Conservation (phyloP, 2,888 invertebrate genomes). For the Nyleta sp. region DNA sequence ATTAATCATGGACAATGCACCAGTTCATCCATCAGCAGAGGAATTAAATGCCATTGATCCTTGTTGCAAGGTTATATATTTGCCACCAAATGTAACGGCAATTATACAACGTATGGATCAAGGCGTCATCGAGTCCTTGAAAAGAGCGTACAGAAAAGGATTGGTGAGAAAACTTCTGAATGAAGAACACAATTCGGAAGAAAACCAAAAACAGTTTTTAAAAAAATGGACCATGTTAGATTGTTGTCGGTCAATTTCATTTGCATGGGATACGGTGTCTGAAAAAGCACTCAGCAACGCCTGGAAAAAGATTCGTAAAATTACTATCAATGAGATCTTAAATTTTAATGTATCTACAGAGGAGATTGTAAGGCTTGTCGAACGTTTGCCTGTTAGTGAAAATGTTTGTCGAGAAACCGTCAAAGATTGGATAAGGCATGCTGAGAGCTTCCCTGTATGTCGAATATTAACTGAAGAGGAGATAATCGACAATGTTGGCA, state of each 20-base stretch:
- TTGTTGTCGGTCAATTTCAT: constrained; percentile 63
- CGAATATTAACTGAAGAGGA: constrained; percentile 15
- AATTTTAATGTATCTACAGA: constrained; percentile 4
- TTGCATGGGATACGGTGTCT: constrained; percentile 64
- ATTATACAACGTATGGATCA: constrained; percentile 71
- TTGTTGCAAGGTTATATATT: constrained; percentile 57
- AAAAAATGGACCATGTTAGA: constrained; percentile 65
- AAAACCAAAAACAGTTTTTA: constrained; percentile 2
- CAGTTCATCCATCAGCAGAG: constrained; percentile 59
- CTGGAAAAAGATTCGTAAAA: constrained; percentile 63
- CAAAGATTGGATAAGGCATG: constrained; percentile 3
- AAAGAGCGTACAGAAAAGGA: constrained; percentile 67
- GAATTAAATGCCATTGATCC: constrained; percentile 48
- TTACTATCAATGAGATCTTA: neutral
- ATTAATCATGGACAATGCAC: constrained; percentile 64
- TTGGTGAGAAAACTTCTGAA: constrained; percentile 55
- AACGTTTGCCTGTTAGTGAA: constrained; percentile 1
- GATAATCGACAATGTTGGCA: constrained; percentile 6
- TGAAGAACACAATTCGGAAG: constrained; percentile 45
- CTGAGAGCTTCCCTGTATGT: constrained; percentile 1
- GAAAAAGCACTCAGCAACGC: constrained; percentile 54
- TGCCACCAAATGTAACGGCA: constrained; percentile 68
- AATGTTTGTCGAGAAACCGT: constrained; percentile 1
- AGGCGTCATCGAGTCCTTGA: constrained; percentile 67
- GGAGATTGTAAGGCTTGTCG: constrained; percentile 1